Percentiles rank a stretch among this genome's conserved stretches.
These are phyloP conservation scores for Lobophora halterata DNA, from an alignment of 2,888 invertebrate species.

Conservation along the genomic window DNA sequence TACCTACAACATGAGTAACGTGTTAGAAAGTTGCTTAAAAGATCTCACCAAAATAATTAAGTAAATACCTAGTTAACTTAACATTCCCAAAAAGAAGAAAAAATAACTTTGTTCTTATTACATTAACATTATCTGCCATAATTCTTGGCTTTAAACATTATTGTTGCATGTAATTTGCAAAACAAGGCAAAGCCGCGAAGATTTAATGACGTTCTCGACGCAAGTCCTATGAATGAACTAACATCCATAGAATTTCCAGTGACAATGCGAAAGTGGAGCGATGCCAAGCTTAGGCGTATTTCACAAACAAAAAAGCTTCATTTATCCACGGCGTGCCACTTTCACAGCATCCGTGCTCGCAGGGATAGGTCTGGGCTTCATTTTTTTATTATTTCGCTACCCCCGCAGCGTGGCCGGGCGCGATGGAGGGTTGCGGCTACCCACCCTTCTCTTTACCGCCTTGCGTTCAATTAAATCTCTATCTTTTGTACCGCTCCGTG, in stretches of 20 bases:
- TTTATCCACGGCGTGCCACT: slow-evolving; percentile 79
- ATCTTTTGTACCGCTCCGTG: slow-evolving; percentile 70
- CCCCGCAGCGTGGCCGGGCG: slow-evolving; percentile 42
- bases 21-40: too few relatives aligned
- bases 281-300: slow-evolving; percentile 71
- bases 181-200: slow-evolving; percentile 42
- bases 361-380: slow-evolving; percentile 64
- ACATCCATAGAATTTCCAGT: slow-evolving; percentile 69
- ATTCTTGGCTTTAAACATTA: slow-evolving; percentile 1
- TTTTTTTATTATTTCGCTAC: slow-evolving; percentile 73
- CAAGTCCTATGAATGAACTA: slow-evolving; percentile 62
- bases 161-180: slow-evolving; percentile 17
- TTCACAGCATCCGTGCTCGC: slow-evolving; percentile 78
- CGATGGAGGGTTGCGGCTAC: slow-evolving; percentile 52
- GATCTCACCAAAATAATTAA: too few relatives aligned
- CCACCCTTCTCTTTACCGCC: slow-evolving; percentile 54
- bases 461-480: slow-evolving; percentile 77
- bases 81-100: too few relatives aligned
- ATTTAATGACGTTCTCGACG: slow-evolving; percentile 59
- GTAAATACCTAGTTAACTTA: too few relatives aligned
- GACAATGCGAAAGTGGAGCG: slow-evolving; percentile 75
- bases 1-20: too few relatives aligned
- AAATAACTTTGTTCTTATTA: too few relatives aligned
- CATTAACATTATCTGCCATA: not conserved
- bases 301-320: slow-evolving; percentile 77